Evolutionary conservation across 2,797 vertebrate species (phyloP), one percentile per base, ranked within the genome.

Genomic region (Malacoraja senta): DNA sequence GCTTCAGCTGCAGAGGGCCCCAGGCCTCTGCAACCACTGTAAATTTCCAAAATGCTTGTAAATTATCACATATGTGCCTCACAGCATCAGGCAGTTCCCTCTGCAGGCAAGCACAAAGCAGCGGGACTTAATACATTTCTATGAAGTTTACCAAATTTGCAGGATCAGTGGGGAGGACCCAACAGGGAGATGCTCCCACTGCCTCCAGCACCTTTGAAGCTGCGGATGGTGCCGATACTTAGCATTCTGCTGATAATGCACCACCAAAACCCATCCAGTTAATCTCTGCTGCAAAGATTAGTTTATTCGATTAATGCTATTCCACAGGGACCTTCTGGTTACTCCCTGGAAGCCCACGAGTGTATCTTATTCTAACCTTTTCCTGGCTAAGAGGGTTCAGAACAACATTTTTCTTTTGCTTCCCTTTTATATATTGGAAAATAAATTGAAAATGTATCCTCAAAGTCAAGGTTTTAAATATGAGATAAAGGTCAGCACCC

Each of bases 391-490:
- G 94, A 94, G 95, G 96, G 96, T 96, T 97, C 96, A 95, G 96
- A 96, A 96, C 96, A 95, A 95, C 96, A 96, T 95, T 96, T 96
- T 96, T 94, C 95, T 94, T 53, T 53, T 53, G 44, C 94, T 95
- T 94, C 96, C 94, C 94, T 96, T 95, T 96, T 95, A 94, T 95
- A 96, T 95, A 97, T 97, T 97, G 96, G 96, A 97, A 97, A 97
- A 96, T 96, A 97, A 97, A 97, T 97, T 97, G 96, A 96, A 97
- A 97, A 97, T 96, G 96, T 97, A 96, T 96, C 96, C 96, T 95
- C 96, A 95, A 96, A 96, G 95, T 96, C 95, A 96, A 96, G 96
- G 95, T 97, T 96, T 96, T 96, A 96, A 97, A 96, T 96, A 96
- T 93, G 95, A 97, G 96, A 96, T 97, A 96, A 96, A 96, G 96